Evolutionary conservation across 2,888 invertebrate genomes (phyloP), one percentile per base, ranked within the genome.

Genomic region (Matsumyia berberina): DNA sequence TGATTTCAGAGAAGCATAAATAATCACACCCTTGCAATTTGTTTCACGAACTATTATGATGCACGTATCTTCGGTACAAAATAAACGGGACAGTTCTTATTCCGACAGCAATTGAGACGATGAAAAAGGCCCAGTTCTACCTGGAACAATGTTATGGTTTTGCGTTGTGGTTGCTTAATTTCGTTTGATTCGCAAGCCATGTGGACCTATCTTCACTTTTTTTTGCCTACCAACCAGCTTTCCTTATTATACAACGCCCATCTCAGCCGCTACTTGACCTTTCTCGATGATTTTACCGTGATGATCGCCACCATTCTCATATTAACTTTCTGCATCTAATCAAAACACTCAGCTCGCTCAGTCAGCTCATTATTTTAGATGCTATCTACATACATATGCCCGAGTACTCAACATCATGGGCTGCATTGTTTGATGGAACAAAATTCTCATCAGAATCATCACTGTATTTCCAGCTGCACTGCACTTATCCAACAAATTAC

Each of bases 401-500:
- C 29, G 29, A 29, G n/a, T 29, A 51, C n/a, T 51, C n/a, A 29
- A 29, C 24, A 51, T 51, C 51, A 29, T 51, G 51, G 29, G n/a
- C 29, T 29, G 11, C 11, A 29, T 29, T 4, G 29, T 51, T 29
- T 29, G 29, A 31, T n/a, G 29, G 31, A 51, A 51, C 29, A 42
- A 42, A 58, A 15, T 42, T 29, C 8, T 58, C 29, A 42, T 42
- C 42, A 39, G 57, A 58, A 39, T 39, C 39, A 39, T 58, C n/a
- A 24, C 24, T 24, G 24, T 3, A 24, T 1, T 19, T n/a, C n/a
- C 58, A 9, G 42, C 29, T 42, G 24, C 24, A 24, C 29, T 39
- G 29, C 24, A 42, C 29, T 42, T 42, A 58, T 58, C 58, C 58
- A 58, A 12, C 58, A 58, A 58, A 42, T 55, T 58, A 7, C 57